Conservation (phyloP, 1,140 invertebrate species). For the Bemisia tabaci region DNA sequence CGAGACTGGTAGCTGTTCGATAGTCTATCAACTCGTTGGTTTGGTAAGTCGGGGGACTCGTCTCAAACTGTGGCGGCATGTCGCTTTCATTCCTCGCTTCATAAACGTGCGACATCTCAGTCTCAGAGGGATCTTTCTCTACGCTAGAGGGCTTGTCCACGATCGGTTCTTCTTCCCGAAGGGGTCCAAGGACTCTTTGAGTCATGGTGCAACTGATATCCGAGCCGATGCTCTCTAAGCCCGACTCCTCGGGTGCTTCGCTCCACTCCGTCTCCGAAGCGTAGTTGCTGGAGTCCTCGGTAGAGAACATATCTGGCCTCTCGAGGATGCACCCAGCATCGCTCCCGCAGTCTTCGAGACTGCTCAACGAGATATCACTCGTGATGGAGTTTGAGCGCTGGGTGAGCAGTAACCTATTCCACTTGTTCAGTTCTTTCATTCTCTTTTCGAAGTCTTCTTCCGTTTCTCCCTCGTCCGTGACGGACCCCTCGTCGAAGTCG, state of each 20-base stretch:
- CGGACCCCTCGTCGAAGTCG: not conserved
- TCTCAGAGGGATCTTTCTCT: too few relatives aligned
- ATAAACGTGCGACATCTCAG: too few relatives aligned
- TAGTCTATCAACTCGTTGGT: not conserved
- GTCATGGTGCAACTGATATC: too few relatives aligned
- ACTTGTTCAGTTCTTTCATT: not conserved
- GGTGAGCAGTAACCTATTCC: not conserved
- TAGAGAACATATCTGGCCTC: too few relatives aligned
- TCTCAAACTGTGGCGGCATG: not conserved
- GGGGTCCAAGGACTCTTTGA: too few relatives aligned
- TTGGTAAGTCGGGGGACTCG: not conserved
- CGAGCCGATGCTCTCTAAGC: too few relatives aligned
- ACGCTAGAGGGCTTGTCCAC: too few relatives aligned
- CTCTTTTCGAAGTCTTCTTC: slow-evolving; percentile 2
- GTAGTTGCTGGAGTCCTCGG: too few relatives aligned
- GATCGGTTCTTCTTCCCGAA: too few relatives aligned
- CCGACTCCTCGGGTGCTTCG: too few relatives aligned
- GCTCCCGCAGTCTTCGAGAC: not conserved
- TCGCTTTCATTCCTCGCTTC: too few relatives aligned
- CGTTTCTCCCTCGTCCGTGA: slow-evolving; percentile 10
- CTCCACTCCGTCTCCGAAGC: too few relatives aligned
- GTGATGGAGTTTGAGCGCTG: not conserved
- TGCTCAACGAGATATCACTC: not conserved
- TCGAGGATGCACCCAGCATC: not conserved
- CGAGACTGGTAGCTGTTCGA: not conserved